These are phyloP conservation scores for Hydrolagus colliei DNA, from an alignment of 2,797 vertebrate species.

Conservation along the genomic window DNA sequence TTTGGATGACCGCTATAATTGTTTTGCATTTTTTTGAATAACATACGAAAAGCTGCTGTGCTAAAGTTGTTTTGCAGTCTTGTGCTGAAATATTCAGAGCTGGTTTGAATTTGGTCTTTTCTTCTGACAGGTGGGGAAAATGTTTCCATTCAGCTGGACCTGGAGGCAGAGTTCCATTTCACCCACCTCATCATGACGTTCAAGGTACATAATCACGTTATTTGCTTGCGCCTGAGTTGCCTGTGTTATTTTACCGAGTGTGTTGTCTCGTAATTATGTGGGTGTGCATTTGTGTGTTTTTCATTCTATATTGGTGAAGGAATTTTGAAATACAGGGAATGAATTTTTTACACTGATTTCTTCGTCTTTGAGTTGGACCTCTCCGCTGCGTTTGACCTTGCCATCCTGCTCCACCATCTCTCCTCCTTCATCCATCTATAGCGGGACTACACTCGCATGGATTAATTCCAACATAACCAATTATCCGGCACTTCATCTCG, in stretches of 20 bases:
- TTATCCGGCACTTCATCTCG: too few species aligned
- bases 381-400: too few species aligned
- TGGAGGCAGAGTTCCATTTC: conserved; percentile 96
- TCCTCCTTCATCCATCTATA: too few species aligned
- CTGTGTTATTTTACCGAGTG: neutral
- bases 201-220: conserved; percentile 65
- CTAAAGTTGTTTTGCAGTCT: neutral
- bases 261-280: too few species aligned
- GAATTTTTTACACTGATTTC: neutral
- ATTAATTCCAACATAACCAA: too few species aligned
- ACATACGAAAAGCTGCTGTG: neutral
- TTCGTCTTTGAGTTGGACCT: too few species aligned
- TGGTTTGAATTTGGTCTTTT: neutral
- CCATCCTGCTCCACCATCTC: too few species aligned
- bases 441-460: too few species aligned
- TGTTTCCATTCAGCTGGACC: conserved; percentile 82
- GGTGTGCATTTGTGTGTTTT: too few species aligned
- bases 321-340: neutral
- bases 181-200: conserved; percentile 99
- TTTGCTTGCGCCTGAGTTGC: neutral
- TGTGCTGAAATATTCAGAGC: neutral
- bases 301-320: too few species aligned
- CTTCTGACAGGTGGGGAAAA: conserved; percentile 75
- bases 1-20: too few species aligned
- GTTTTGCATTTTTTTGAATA: neutral